Percentiles rank a stretch among this genome's conserved stretches.
Conservation (phyloP, 2,888 invertebrate genomes). For the Phyto melanocephala region DNA sequence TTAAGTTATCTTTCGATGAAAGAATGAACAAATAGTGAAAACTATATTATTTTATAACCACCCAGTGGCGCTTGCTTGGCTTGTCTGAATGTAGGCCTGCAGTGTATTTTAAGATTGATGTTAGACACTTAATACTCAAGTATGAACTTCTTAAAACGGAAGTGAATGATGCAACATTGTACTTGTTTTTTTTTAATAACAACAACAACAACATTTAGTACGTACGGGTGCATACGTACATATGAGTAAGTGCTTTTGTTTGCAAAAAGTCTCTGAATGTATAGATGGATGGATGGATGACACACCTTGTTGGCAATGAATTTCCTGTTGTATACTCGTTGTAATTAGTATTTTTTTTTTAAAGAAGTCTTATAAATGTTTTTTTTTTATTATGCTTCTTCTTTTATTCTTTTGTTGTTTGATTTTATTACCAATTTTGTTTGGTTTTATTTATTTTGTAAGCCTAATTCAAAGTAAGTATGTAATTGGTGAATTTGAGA, state of each 20-base stretch:
- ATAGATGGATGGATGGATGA: constrained; percentile 48
- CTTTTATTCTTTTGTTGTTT: neutral
- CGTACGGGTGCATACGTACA: neutral
- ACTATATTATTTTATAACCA: neutral
- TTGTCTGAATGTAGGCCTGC: too few species aligned
- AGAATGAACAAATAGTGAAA: neutral
- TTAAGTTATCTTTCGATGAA: neutral
- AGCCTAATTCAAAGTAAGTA: constrained; percentile 52
- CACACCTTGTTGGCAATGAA: constrained; percentile 65
- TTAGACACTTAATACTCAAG: neutral
- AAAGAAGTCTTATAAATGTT: constrained; percentile 61
- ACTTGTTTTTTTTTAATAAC: constrained; percentile 49
- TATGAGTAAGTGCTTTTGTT: neutral
- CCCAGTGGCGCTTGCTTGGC: neutral
- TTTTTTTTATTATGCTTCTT: constrained; percentile 19
- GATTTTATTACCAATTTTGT: constrained; percentile 6
- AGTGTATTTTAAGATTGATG: neutral
- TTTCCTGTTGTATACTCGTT: constrained; percentile 57
- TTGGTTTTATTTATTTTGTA: constrained; percentile 26
- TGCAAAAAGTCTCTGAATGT: neutral
- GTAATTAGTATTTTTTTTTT: too few species aligned
- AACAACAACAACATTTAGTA: too few species aligned
- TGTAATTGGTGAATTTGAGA: constrained; percentile 32
- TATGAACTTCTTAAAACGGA: constrained; percentile 46
- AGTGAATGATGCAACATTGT: constrained; percentile 59